Percentiles rank a stretch among this genome's conserved stretches.
phyloP scores from a whole-genome alignment of 2,888 invertebrate species.

The Nemotelus nigrinus region DNA sequence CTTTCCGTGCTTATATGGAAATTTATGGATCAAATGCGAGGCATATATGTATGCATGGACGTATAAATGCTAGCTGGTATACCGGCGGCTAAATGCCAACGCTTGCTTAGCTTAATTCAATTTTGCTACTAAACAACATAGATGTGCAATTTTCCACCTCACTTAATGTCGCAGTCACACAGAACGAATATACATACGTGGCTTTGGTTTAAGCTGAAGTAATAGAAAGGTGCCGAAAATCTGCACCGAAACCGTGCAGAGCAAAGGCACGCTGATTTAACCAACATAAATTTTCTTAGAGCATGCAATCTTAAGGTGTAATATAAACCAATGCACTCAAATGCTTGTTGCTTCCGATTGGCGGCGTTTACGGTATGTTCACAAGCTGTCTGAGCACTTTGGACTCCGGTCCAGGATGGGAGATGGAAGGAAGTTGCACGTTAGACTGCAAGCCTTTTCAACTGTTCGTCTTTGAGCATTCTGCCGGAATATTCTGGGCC shows the following conservation, averaged over 20 bases:
- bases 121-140: constrained; percentile 36
- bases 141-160: constrained; percentile 37
- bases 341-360: background rate
- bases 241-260: background rate
- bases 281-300: background rate
- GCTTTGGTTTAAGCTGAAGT: constrained; percentile 12
- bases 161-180: constrained; percentile 27
- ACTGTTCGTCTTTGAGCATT: background rate
- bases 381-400: background rate
- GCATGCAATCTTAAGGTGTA: constrained; percentile 25
- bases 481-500: constrained; percentile 29
- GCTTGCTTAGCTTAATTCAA: constrained; percentile 15
- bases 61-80: too few species aligned
- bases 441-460: background rate
- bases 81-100: background rate
- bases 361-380: background rate
- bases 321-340: constrained; percentile 1
- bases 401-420: background rate
- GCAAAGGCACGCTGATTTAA: background rate
- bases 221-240: constrained; percentile 39
- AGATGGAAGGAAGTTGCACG: background rate
- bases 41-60: too few species aligned
- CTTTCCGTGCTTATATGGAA: too few species aligned
- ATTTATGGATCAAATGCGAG: too few species aligned
- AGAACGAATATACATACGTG: constrained; percentile 14